Evolutionary conservation across 2,113 vertebrate species (phyloP).

Genomic region (Osmerus eperlanus): DNA sequence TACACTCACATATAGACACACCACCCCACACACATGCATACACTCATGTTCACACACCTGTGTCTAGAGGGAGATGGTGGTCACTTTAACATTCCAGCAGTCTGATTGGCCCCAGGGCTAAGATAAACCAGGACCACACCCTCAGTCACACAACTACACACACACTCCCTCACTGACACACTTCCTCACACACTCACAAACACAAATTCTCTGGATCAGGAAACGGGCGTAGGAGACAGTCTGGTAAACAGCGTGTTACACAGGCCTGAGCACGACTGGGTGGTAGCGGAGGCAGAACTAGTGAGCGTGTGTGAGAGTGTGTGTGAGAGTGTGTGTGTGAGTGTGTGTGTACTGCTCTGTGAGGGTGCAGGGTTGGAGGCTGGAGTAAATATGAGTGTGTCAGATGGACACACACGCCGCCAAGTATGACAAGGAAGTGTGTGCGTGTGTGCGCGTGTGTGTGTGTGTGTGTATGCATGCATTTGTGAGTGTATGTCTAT

Average conservation of each 20-base stretch:
- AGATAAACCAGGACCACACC: neutral
- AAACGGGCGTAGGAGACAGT: neutral
- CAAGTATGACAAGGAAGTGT: no score
- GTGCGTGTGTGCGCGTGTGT: no score
- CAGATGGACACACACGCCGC: no score
- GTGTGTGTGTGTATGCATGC: no score
- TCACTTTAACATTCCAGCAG: no score
- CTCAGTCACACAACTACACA: neutral
- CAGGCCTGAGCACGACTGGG: slow-evolving; percentile 10
- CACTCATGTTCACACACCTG: neutral
- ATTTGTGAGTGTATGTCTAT: no score
- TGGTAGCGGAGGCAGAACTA: neutral
- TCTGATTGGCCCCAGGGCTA: neutral
- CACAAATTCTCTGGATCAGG: neutral
- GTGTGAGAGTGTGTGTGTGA: neutral
- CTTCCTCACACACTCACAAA: neutral
- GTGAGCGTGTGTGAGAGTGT: neutral
- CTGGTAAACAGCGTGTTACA: neutral
- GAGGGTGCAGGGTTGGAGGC: neutral
- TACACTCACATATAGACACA: neutral
- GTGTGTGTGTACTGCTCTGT: neutral
- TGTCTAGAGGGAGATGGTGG: no score
- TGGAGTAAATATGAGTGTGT: neutral
- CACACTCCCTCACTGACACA: neutral
- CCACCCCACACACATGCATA: neutral